phyloP scores from a whole-genome alignment of 2,113 vertebrate genomes.

The Ellobius talpinus region DNA sequence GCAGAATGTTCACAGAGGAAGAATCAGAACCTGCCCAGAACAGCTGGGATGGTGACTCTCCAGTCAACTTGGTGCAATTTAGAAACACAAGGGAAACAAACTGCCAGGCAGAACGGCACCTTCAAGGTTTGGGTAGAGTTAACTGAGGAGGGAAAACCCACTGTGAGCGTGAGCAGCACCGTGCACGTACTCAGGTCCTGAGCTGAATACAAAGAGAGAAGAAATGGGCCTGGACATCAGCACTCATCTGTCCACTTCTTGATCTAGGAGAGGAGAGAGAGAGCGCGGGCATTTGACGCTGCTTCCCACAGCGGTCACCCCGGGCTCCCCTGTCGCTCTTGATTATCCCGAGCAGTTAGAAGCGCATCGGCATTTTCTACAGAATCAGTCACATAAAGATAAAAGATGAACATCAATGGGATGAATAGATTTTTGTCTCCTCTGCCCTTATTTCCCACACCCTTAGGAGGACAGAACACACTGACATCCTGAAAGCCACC shows the following conservation, averaged over 20 bases:
- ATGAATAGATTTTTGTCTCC: not conserved
- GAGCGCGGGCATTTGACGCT: not conserved
- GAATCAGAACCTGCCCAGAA: not conserved
- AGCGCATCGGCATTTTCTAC: not conserved
- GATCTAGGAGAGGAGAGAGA: not conserved
- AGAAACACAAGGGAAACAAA: not conserved
- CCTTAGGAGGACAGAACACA: not conserved
- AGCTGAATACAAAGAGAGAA: not conserved
- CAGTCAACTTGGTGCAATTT: no score
- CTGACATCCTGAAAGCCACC: not conserved
- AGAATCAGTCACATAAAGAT: not conserved
- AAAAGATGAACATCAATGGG: not conserved
- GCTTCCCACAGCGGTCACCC: accelerated
- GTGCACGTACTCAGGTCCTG: not conserved
- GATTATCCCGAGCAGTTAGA: not conserved
- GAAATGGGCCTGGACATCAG: not conserved
- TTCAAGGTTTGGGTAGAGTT: not conserved
- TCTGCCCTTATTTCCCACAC: no score
- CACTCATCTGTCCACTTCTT: no score
- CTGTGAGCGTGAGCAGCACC: not conserved
- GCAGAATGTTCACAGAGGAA: not conserved
- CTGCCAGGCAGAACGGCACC: no score
- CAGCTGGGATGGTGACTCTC: no score
- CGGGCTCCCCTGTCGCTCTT: not conserved
- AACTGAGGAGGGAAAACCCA: not conserved